A percentile compares a stretch with the other conserved stretches of the same genome.
phyloP scores from a whole-genome alignment of 2,888 invertebrate genomes.

The Dascillus cervinus region DNA sequence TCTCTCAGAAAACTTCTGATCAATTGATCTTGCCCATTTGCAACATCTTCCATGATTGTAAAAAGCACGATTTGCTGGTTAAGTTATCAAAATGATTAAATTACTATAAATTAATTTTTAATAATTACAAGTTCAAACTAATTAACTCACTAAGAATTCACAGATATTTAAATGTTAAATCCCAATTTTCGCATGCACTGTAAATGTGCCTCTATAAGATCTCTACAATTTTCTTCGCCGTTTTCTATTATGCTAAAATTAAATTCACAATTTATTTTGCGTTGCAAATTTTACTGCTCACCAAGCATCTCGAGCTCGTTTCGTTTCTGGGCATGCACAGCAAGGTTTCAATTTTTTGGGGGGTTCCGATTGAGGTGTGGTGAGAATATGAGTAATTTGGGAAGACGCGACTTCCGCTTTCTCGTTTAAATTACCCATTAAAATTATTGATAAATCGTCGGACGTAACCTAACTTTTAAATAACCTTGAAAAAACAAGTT shows the following conservation, averaged over 20 bases:
- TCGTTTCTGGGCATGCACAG: constrained; percentile 96
- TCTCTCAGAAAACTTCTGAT: constrained; percentile 31
- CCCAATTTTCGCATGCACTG: constrained; percentile 94
- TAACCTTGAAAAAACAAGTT: no score
- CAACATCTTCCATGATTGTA: no score
- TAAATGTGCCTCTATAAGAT: constrained; percentile 92
- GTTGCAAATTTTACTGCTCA: constrained; percentile 46
- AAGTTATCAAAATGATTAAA: no score
- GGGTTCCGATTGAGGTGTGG: constrained; percentile 39
- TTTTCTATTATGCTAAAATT: constrained; percentile 77
- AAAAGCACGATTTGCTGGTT: no score
- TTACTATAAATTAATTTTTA: constrained; percentile 6
- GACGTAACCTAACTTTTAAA: no score
- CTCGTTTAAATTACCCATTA: constrained; percentile 50
- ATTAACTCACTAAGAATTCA: constrained; percentile 2
- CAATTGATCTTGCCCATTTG: constrained; percentile 20
- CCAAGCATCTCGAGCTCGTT: constrained; percentile 84
- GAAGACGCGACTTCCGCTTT: constrained; percentile 46
- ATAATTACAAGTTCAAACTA: constrained; percentile 6
- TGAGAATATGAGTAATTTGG: constrained; percentile 24
- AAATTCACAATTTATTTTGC: not conserved
- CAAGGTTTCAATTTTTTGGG: constrained; percentile 82
- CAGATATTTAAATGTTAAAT: constrained; percentile 74
- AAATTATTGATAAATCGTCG: no score
- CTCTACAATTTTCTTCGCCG: constrained; percentile 85